phyloP scores from a whole-genome alignment of 2,888 invertebrate genomes.

The Carpatolechia fugitivella region DNA sequence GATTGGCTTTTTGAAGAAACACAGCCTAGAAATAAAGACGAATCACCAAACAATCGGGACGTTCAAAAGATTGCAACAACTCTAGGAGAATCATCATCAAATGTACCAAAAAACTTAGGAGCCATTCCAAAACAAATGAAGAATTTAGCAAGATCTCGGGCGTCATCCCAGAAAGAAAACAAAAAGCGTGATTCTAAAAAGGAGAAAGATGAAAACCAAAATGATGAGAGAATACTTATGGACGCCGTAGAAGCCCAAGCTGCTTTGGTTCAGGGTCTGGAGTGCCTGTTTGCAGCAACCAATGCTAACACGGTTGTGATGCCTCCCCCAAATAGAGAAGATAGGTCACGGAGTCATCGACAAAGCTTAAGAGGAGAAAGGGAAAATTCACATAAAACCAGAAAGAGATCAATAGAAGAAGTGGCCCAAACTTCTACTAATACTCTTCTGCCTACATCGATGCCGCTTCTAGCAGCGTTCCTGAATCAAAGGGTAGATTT shows the following conservation, averaged over 20 bases:
- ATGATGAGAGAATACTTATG: slow-evolving; percentile 63
- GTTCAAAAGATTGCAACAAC: slow-evolving; percentile 37
- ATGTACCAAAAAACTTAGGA: slow-evolving; percentile 82
- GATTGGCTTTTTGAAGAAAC: slow-evolving; percentile 73
- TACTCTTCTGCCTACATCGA: slow-evolving; percentile 81
- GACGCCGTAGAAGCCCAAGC: slow-evolving; percentile 77
- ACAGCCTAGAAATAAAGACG: background rate
- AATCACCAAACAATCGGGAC: background rate
- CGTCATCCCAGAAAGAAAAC: slow-evolving; percentile 80
- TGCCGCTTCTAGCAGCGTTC: slow-evolving; percentile 82
- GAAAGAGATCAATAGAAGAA: slow-evolving; percentile 78
- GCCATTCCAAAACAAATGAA: slow-evolving; percentile 85
- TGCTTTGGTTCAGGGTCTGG: slow-evolving; percentile 78
- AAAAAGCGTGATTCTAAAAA: slow-evolving; percentile 72
- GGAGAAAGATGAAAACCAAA: slow-evolving; percentile 66
- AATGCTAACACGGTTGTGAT: slow-evolving; percentile 73
- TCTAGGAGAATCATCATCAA: slow-evolving; percentile 68
- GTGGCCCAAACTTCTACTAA: slow-evolving; percentile 83
- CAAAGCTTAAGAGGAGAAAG: slow-evolving; percentile 69
- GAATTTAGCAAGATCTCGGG: slow-evolving; percentile 75
- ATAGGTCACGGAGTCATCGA: slow-evolving; percentile 56
- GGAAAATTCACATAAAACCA: slow-evolving; percentile 63
- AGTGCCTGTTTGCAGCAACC: slow-evolving; percentile 71
- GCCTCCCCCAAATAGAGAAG: slow-evolving; percentile 66
- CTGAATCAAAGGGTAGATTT: slow-evolving; percentile 79